Conservation (phyloP, 2,888 invertebrate genomes). For the Tryphoninae sp. region DNA sequence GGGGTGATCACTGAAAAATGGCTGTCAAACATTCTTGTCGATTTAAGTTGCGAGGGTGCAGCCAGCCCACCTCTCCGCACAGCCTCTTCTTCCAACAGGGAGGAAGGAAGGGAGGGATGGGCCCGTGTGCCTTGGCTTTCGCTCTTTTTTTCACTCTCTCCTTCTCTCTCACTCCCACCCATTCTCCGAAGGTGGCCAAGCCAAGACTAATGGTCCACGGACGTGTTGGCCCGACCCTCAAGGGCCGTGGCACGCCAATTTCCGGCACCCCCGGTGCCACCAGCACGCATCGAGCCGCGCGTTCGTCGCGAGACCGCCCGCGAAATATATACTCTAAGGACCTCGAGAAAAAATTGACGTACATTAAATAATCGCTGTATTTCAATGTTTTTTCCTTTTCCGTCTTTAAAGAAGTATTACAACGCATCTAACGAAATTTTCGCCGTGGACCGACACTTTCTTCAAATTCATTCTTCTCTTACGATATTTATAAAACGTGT, state of each 20-base stretch:
- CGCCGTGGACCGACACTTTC: background rate
- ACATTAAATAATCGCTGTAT: background rate
- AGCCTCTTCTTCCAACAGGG: conserved; percentile 12
- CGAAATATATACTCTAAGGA: background rate
- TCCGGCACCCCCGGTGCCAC: conserved; percentile 69
- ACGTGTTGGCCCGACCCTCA: conserved; percentile 73
- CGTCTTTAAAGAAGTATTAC: too few species aligned
- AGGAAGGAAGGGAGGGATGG: too few species aligned
- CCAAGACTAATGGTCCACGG: conserved; percentile 75
- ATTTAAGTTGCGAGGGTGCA: conserved; percentile 76
- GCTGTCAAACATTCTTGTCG: conserved; percentile 80
- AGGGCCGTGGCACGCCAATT: conserved; percentile 73
- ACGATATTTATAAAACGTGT: background rate
- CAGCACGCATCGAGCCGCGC: conserved; percentile 59
- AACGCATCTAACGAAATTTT: background rate
- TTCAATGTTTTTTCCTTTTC: too few species aligned
- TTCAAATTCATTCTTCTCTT: conserved; percentile 12
- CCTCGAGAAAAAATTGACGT: background rate
- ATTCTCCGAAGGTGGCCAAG: conserved; percentile 60
- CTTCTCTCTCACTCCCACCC: conserved; percentile 65
- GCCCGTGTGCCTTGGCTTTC: conserved; percentile 62
- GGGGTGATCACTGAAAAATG: conserved; percentile 80
- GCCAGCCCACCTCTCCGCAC: conserved; percentile 70
- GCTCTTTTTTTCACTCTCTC: conserved; percentile 61
- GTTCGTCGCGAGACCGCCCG: conserved; percentile 31